These are phyloP conservation scores for Rotaria magnacalcarata DNA, from an alignment of 2,888 invertebrate species.

Conservation along the genomic window DNA sequence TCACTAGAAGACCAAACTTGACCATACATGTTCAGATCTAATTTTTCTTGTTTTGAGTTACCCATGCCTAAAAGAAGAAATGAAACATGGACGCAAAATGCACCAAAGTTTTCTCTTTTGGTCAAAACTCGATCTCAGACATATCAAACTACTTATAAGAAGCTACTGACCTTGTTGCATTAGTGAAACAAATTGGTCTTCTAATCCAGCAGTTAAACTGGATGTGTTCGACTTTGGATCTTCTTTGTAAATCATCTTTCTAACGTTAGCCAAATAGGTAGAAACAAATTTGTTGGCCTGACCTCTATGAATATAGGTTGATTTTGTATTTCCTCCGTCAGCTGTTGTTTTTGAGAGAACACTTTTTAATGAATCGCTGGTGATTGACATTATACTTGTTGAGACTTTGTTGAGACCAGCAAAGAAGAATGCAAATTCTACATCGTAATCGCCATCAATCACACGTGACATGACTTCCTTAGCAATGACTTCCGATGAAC, in stretches of 20 bases:
- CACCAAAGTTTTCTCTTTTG: not conserved
- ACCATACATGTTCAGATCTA: not conserved
- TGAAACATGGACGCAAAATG: not conserved
- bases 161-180: not conserved
- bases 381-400: not conserved
- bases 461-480: not conserved
- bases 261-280: not conserved
- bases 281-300: not conserved
- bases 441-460: not conserved
- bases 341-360: not conserved
- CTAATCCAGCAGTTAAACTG: not conserved
- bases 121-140: not conserved
- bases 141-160: not conserved
- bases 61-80: constrained; percentile 9
- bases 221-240: not conserved
- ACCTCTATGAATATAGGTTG: not conserved
- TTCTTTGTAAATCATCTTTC: not conserved
- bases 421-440: constrained; percentile 4
- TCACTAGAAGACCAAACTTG: not conserved
- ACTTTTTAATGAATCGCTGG: not conserved
- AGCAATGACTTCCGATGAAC: not conserved
- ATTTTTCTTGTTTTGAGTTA: not conserved
- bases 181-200: not conserved
- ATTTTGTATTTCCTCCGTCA: not conserved
- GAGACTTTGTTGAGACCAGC: not conserved